Conservation (phyloP, 2,797 vertebrate species). For the Nannoperca australis region DNA sequence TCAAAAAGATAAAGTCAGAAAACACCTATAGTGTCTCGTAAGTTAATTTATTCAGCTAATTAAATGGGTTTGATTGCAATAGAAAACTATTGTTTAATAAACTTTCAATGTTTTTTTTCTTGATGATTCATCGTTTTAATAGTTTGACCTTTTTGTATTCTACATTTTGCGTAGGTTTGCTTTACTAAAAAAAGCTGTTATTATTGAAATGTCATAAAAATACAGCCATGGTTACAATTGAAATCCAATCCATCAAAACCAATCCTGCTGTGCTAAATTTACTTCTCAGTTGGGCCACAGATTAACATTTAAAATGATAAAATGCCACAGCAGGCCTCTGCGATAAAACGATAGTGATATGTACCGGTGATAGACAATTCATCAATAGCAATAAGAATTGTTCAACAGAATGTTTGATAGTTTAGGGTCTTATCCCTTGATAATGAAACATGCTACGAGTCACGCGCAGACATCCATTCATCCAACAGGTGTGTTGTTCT, state of each 20-base stretch:
- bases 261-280: constrained; percentile 45
- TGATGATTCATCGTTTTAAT: not conserved
- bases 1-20: not conserved
- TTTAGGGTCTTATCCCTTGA: no score
- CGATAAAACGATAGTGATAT: no score
- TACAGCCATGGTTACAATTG: constrained; percentile 32
- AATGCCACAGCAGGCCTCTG: constrained; percentile 3
- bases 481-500: no score
- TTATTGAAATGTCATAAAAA: constrained; percentile 46
- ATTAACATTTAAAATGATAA: constrained; percentile 55
- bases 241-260: constrained; percentile 57
- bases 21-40: not conserved
- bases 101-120: not conserved
- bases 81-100: not conserved
- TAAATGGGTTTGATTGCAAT: not conserved
- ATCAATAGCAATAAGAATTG: no score
- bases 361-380: no score
- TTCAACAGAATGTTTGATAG: no score
- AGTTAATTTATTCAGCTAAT: not conserved
- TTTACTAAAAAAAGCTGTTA: not conserved
- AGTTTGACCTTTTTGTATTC: constrained; percentile 12
- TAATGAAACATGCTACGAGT: no score
- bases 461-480: no score
- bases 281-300: constrained; percentile 34
- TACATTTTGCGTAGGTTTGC: not conserved